Percentiles rank a stretch among this genome's conserved stretches.
phyloP scores from a whole-genome alignment of 1,140 invertebrate genomes.

The Proales similis region DNA sequence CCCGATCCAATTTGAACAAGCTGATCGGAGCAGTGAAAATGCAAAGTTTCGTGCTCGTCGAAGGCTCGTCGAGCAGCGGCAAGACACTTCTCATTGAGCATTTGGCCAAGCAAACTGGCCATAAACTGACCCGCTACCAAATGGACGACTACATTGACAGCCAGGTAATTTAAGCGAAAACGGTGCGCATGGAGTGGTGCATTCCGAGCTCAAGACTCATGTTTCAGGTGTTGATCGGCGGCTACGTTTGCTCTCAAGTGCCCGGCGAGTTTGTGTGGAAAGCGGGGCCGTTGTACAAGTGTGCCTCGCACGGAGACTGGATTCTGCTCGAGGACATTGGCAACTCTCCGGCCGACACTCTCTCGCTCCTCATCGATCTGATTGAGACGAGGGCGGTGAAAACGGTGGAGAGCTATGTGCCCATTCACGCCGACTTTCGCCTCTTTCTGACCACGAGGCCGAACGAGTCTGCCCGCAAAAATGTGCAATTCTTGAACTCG shows the following conservation, averaged over 20 bases:
- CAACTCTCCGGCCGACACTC: constrained; percentile 80
- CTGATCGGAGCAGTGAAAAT: constrained; percentile 4
- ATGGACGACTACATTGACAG: constrained; percentile 95
- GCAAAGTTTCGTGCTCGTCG: constrained; percentile 69
- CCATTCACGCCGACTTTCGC: not conserved
- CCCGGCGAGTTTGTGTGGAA: constrained; percentile 96
- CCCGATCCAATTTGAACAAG: constrained; percentile 25
- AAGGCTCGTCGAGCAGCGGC: constrained; percentile 84
- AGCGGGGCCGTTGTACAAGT: constrained; percentile 67
- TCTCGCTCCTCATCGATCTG: constrained; percentile 73
- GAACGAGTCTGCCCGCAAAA: constrained; percentile 18
- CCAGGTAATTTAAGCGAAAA: constrained; percentile 56
- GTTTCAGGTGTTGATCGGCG: constrained; percentile 71
- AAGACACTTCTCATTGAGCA: constrained; percentile 86
- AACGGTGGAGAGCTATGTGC: constrained; percentile 33
- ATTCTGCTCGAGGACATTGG: constrained; percentile 92
- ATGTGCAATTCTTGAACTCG: constrained; percentile 6
- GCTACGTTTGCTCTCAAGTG: constrained; percentile 87
- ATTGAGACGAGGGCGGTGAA: constrained; percentile 70
- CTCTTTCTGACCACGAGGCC: constrained; percentile 25
- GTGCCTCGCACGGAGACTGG: constrained; percentile 79
- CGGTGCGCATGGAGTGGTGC: not conserved
- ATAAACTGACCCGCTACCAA: constrained; percentile 70
- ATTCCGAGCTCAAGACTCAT: not conserved
- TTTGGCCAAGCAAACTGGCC: constrained; percentile 70